Base-by-base conservation (phyloP, 2,113 vertebrate genomes). In the Sapajus apella region DNA sequence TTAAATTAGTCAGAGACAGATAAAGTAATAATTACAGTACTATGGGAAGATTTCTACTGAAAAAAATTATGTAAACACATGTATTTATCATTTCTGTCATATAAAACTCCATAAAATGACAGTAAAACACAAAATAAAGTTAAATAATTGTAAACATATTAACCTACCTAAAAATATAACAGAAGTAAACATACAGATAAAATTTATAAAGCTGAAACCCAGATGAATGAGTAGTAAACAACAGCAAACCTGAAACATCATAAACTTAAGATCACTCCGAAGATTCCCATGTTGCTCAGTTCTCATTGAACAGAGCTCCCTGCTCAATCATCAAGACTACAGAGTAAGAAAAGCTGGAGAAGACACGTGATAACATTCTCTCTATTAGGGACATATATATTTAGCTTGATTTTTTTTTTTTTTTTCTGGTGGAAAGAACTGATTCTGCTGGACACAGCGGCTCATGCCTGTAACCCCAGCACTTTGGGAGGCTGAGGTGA, bases 331-430 rank as follows among this genome's bases (percentile, higher is more conserved):
- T 47, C 58, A 47, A 37, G 85, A n/a, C 64, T 91, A 12, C 43
- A 56, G 1, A n/a, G 61, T 35, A 91, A 77, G 20, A 75, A 76
- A 75, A 50, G 30, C 40, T 70, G 40, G 61, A 66, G 4, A 37
- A 73, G 37, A 85, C 50, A 68, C 5, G 66, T 3, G 4, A 23
- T 61, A 76, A 75, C 30, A 43, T 32, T 20, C 25, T 30, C 21
- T 10, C 11, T 25, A 13, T 37, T 64, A 87, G 27, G 73, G 3
- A 82, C 1, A 43, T 89, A 81, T 18, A 56, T 85, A 68, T 64
- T 77, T 75, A 95, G 50, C 23, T 77, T 80, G 21, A 91, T 76
- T 47, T 96, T 66, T 91, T 80, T 96, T 75, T 75, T 80, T 87
- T 52, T 52, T 52, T 17, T 87, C 61, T 30, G 61, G 27, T 64